Base-by-base conservation (phyloP, 2,797 vertebrate species). In the Coranthus polyacanthus region DNA sequence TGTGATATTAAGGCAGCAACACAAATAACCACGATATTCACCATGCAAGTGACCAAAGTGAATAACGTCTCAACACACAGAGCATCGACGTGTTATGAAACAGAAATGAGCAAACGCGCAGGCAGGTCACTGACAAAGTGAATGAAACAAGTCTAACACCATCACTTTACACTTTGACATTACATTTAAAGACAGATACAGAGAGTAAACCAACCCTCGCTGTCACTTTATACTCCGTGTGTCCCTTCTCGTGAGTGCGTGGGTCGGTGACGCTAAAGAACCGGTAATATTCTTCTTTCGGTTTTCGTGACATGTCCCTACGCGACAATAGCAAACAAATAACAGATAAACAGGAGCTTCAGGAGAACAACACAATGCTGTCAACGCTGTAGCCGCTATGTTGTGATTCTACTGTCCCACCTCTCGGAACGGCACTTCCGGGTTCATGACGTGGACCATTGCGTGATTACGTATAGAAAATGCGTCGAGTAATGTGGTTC, bases 191-290 rank as follows among this genome's bases (percentile, higher is more conserved):
- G 16, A 58, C 11, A 47, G 24, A 53, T 16, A 7, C 18, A 41
- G 8, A 60, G 16, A 6, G 21, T 12, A 26, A 62, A 91, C 93
- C 85, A 41, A 97, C 96, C 95, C 95, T 91, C 2, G 95, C 96
- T 9, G 92, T 93, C 36, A 98, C 94, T 94, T 94, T 96, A 85
- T 97, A 98, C 72, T 97, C 96, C 4, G 96, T 98, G 92, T 95
- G 92, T 63, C 96, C 96, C 78, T 96, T 96, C 68, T 95, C 95
- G 81, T 98, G 95, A n/a, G 92, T 88, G 6, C 96, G 93, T n/a
- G 94, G 90, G 3, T 97, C 95, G 12, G 90, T 92, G 15, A 98
- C 96, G 3, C 88, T 77, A 49, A 96, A 98, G 65, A 94, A 94
- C 1, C 96, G 93, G 51, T 94, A 76, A 69, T 95, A 94, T 72